Conservation (phyloP, 2,797 vertebrate species). For the Coilia nasus region DNA sequence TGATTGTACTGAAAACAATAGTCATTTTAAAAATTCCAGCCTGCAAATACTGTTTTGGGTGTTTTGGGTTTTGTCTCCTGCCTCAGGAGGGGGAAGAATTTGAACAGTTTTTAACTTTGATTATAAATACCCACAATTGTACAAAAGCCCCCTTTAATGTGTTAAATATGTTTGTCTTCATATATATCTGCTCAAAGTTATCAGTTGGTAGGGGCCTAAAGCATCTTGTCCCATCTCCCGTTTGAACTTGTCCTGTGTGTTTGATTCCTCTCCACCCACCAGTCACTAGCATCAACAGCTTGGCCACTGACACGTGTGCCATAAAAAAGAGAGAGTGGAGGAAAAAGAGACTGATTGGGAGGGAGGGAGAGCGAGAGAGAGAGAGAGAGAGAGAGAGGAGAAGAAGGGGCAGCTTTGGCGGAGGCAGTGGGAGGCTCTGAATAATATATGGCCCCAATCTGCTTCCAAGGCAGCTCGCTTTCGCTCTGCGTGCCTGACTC, state of each 20-base stretch:
- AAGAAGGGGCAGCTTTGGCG: conserved; percentile 9
- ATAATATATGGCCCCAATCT: conserved; percentile 83
- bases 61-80: no score
- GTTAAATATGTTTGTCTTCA: no score
- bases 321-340: conserved; percentile 26
- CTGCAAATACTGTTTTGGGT: no score
- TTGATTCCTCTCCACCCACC: not conserved
- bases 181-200: no score
- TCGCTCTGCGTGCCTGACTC: conserved; percentile 70
- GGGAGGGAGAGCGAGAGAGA: conserved; percentile 28
- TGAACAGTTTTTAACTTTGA: no score
- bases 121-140: no score
- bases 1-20: no score
- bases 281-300: not conserved
- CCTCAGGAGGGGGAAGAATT: no score
- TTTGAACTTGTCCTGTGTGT: not conserved
- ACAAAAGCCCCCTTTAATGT: no score
- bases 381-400: conserved; percentile 31
- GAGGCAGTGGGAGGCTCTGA: conserved; percentile 74
- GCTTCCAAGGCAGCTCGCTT: conserved; percentile 70
- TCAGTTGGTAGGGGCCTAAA: not conserved
- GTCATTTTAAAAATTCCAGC: no score
- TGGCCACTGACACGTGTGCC: not conserved
- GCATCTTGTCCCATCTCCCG: no score
- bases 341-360: conserved; percentile 9